Evolutionary conservation across 2,113 vertebrate species (phyloP).

Genomic region (Nematolebias whitei): DNA sequence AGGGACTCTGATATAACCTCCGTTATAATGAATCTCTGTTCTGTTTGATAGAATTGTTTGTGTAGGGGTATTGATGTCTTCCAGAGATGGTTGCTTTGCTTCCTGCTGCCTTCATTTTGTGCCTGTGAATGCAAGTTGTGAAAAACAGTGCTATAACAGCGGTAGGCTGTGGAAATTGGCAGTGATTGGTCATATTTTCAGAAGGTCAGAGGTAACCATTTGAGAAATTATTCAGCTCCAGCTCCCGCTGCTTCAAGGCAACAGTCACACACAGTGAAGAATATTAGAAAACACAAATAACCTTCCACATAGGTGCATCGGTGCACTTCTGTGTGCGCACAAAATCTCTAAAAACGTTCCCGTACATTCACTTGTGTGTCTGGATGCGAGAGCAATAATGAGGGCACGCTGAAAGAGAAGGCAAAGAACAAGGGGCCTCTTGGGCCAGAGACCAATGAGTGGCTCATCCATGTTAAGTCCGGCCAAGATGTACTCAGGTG

Average conservation of each 20-base stretch:
- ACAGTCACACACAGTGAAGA: slow-evolving; percentile 63
- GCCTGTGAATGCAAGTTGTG: slow-evolving; percentile 16
- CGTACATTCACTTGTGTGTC: slow-evolving; percentile 26
- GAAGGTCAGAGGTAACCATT: slow-evolving; percentile 77
- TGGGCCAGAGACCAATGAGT: slow-evolving; percentile 46
- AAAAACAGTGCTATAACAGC: slow-evolving; percentile 41
- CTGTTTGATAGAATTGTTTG: slow-evolving; percentile 20
- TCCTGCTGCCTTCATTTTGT: slow-evolving; percentile 7
- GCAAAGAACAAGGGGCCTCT: slow-evolving; percentile 56
- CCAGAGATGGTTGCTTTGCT: slow-evolving; percentile 1
- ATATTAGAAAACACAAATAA: slow-evolving; percentile 70
- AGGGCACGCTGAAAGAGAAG: slow-evolving; percentile 33
- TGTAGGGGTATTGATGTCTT: slow-evolving; percentile 1
- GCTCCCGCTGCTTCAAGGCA: slow-evolving; percentile 63
- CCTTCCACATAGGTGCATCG: slow-evolving; percentile 45
- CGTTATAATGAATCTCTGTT: slow-evolving; percentile 16
- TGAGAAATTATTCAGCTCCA: slow-evolving; percentile 74
- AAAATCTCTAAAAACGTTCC: slow-evolving; percentile 5
- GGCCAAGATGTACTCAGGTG: slow-evolving; percentile 59
- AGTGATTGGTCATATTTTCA: slow-evolving; percentile 66
- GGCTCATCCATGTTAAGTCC: slow-evolving; percentile 67
- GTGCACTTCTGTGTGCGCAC: slow-evolving; percentile 36
- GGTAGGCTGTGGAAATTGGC: slow-evolving; percentile 26
- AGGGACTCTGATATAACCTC: neutral
- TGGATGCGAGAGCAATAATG: slow-evolving; percentile 40